Evolutionary conservation across 2,888 invertebrate species (phyloP), one percentile per base, ranked within the genome.

Genomic region (Andrena fulva): DNA sequence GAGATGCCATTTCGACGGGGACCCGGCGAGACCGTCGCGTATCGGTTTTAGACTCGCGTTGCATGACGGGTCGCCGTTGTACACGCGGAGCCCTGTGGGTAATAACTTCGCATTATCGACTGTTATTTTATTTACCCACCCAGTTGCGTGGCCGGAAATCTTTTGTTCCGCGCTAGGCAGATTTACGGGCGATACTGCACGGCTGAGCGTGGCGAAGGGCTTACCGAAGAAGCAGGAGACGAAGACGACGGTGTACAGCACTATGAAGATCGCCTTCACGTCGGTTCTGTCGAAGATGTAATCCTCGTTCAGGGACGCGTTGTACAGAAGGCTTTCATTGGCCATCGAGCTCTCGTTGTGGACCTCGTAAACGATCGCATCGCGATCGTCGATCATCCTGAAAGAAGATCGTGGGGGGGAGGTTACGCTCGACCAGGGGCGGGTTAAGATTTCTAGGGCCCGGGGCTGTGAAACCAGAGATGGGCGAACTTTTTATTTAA

Each of bases 171-270:
- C 54, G 24, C 54, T 8, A 3, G 24, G 12, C 10, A 56, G 54
- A 56, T 56, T 27, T 56, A 59, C 27, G 27, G 27, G 29, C 16
- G n/a, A n/a, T 16, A 20, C 33, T 8, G 20, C 33, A 29, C 59
- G 2, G 16, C 24, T 12, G 54, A 56, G 10, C 10, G 20, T 24
- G 4, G 42, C 6, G 20, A 12, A 24, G 4, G 24, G 96, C 97
- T 97, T 94, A 97, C 97, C 97, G 91, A 97, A 97, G 93, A 97
- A 97, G 92, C 97, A 97, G 91, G 96, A 96, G 93, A 97, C 96
- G 93, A 97, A 97, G 27, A 97, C 97, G 84, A 97, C 94, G 1
- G 96, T 96, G 92, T 97, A 97, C 35, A 97, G 94, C 0, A 96
- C 96, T 91, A 97, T 96, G 93, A 97, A 97, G 90, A 97, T 95